These are phyloP conservation scores for Atethmia centrago DNA, from an alignment of 2,888 invertebrate species.

Conservation along the genomic window DNA sequence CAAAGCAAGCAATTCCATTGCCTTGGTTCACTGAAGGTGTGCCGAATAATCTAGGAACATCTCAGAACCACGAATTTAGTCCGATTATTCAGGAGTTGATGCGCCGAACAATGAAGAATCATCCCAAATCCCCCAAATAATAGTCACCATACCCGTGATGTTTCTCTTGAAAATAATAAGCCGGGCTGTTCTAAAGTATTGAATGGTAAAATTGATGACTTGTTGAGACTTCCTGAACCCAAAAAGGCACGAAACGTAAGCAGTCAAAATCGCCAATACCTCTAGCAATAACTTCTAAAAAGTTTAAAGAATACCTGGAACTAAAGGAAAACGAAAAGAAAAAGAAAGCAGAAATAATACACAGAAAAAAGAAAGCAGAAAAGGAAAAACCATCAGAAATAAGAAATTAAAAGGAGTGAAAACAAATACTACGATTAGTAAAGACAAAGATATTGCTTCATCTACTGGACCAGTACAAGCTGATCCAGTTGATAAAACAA, in stretches of 20 bases:
- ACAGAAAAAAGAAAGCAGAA: neutral
- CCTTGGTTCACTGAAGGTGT: neutral
- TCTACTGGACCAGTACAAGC: neutral
- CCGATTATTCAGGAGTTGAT: neutral
- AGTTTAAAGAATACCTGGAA: neutral
- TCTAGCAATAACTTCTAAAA: too few species aligned
- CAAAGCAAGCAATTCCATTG: slow-evolving; percentile 2
- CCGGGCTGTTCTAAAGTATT: slow-evolving; percentile 6
- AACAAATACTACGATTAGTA: neutral
- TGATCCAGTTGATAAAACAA: neutral
- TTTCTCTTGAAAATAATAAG: neutral
- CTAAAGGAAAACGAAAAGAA: neutral
- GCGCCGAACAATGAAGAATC: neutral
- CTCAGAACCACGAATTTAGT: slow-evolving; percentile 1
- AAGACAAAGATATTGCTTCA: neutral
- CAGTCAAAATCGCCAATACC: neutral
- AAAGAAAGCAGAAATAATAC: neutral
- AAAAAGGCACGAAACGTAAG: neutral
- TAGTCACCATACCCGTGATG: neutral
- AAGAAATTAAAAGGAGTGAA: neutral
- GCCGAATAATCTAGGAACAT: slow-evolving; percentile 1
- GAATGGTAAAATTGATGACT: neutral
- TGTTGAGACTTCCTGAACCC: slow-evolving; percentile 2
- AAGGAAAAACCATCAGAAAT: neutral
- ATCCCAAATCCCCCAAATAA: slow-evolving; percentile 1